A percentile compares a stretch with the other conserved stretches of the same genome.
phyloP scores from a whole-genome alignment of 2,113 vertebrate genomes.

The Cryptoleucopteryx plumbea region DNA sequence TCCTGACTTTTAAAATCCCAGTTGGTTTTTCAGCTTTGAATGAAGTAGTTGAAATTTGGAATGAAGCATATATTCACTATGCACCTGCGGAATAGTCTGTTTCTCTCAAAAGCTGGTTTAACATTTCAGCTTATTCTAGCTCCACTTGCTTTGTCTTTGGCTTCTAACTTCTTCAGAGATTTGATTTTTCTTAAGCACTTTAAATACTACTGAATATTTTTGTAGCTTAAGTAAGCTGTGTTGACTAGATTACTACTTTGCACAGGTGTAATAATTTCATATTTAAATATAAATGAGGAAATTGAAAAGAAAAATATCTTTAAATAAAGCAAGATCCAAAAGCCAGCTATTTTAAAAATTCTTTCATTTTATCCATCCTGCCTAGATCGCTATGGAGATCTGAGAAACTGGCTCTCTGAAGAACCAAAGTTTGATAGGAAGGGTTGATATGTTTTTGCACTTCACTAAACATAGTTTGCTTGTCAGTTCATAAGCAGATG shows the following conservation, averaged over 20 bases:
- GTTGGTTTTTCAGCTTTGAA: slow-evolving; percentile 36
- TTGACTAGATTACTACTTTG: background rate
- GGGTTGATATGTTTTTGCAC: background rate
- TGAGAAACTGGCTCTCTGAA: background rate
- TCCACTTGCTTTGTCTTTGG: background rate
- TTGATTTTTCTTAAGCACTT: background rate
- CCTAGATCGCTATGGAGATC: background rate
- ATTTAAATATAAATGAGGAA: background rate
- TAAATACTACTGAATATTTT: background rate
- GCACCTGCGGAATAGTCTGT: background rate
- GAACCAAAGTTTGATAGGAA: background rate
- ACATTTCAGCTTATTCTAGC: background rate
- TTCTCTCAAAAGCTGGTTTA: slow-evolving; percentile 7
- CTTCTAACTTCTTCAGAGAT: background rate
- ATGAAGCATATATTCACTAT: background rate
- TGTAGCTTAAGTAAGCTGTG: background rate
- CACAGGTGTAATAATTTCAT: background rate
- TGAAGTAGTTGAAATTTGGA: slow-evolving; percentile 7
- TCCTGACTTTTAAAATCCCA: slow-evolving; percentile 33
- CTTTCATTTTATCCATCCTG: background rate
- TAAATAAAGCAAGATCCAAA: background rate
- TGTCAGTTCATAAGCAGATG: background rate
- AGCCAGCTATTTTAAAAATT: background rate
- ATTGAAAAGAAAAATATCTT: background rate
- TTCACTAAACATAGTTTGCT: background rate